Conservation (phyloP, 2,888 invertebrate genomes). For the Alviniconcha strummeri region DNA sequence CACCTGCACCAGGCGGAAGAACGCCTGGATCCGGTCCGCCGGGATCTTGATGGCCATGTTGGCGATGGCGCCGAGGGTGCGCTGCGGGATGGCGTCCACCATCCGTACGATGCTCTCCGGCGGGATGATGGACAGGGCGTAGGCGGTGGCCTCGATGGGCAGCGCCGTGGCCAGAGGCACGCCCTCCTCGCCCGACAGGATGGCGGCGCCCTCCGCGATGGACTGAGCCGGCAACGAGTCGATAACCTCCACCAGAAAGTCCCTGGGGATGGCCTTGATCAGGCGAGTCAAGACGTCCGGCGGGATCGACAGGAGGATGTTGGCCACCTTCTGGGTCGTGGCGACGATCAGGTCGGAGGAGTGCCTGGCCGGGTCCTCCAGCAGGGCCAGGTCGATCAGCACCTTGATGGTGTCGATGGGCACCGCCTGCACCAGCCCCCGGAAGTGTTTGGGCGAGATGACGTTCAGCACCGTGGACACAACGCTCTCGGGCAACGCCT, state of each 20-base stretch:
- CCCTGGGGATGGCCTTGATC: constrained; percentile 27
- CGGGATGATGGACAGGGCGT: constrained; percentile 23
- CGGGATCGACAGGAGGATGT: constrained; percentile 23
- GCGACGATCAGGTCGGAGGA: constrained; percentile 3
- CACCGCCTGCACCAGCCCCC: constrained; percentile 18
- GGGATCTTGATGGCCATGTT: constrained; percentile 30
- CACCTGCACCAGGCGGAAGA: constrained; percentile 22
- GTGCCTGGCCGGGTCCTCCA: not conserved
- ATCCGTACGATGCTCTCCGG: constrained; percentile 27
- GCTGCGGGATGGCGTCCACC: constrained; percentile 24
- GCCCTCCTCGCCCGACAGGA: constrained; percentile 29
- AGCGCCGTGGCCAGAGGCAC: constrained; percentile 11
- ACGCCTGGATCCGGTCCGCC: not conserved
- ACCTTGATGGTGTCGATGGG: constrained; percentile 18
- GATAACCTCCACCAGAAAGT: constrained; percentile 16
- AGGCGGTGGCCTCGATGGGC: constrained; percentile 19
- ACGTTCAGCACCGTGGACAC: constrained; percentile 23
- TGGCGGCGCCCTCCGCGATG: constrained; percentile 24
- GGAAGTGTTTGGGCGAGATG: constrained; percentile 16
- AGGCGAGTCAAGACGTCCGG: constrained; percentile 10
- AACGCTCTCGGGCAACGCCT: constrained; percentile 14
- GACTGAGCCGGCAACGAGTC: constrained; percentile 21
- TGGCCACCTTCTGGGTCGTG: constrained; percentile 21
- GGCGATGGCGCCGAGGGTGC: constrained; percentile 27
- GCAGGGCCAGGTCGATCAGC: constrained; percentile 20